A percentile compares a stretch with the other conserved stretches of the same genome.
These are phyloP conservation scores for Hirundo rustica DNA, from an alignment of 2,797 vertebrate species.

Conservation along the genomic window DNA sequence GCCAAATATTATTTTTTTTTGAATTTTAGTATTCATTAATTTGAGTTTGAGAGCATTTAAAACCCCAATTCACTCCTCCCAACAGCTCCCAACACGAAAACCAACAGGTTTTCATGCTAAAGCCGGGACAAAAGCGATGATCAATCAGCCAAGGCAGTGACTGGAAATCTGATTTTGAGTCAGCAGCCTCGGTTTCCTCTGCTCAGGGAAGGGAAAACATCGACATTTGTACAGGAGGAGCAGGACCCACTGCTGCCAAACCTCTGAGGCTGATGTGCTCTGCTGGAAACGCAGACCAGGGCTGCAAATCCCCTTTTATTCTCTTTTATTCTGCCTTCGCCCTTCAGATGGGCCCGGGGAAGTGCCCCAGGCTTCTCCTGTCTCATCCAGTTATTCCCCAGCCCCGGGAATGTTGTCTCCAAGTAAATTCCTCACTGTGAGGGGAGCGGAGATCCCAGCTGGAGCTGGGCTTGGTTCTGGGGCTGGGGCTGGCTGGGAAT, in stretches of 20 bases:
- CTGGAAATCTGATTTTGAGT: conserved; percentile 8
- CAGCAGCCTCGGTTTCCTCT: neutral
- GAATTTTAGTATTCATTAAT: no score
- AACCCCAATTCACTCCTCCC: neutral
- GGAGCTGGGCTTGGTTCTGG: neutral
- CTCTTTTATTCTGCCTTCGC: neutral
- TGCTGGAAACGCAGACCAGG: conserved; percentile 1
- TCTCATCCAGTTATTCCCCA: neutral
- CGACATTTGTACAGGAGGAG: neutral
- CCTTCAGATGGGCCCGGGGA: neutral
- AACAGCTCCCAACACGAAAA: neutral
- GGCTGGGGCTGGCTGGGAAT: neutral
- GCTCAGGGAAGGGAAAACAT: neutral
- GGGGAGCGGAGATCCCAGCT: neutral
- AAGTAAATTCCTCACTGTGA: neutral
- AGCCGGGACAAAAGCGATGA: neutral
- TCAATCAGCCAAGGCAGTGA: neutral
- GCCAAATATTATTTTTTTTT: neutral
- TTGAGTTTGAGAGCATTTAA: neutral
- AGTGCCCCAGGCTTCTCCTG: neutral
- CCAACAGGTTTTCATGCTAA: neutral
- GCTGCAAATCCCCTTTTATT: neutral
- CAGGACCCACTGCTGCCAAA: no score
- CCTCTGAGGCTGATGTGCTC: neutral
- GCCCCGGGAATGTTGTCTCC: neutral